phyloP scores from a whole-genome alignment of 1,140 invertebrate species.

The Vanessa tameamea region DNA sequence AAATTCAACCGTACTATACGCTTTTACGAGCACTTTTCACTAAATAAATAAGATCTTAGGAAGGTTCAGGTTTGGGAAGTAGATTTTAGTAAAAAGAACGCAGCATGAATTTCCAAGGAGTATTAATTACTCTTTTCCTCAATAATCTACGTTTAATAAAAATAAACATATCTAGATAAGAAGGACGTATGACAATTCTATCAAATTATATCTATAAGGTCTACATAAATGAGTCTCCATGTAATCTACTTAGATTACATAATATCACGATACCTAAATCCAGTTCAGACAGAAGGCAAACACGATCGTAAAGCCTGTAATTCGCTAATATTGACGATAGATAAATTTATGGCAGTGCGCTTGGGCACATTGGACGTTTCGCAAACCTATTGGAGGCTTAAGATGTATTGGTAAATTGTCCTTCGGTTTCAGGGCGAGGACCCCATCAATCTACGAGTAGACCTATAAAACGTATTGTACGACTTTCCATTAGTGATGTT shows the following conservation, averaged over 20 bases:
- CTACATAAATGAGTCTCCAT: neutral
- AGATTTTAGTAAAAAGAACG: too few relatives aligned
- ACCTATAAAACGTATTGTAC: neutral
- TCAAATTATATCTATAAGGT: too few relatives aligned
- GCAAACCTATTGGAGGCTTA: slow-evolving; percentile 13
- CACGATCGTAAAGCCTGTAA: slow-evolving; percentile 23
- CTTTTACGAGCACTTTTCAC: too few relatives aligned
- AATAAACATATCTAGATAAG: too few relatives aligned
- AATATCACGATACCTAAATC: neutral
- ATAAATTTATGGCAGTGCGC: slow-evolving; percentile 25
- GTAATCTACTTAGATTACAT: neutral
- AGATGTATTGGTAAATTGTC: slow-evolving; percentile 15
- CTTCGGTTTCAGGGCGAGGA: neutral
- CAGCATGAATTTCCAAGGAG: too few relatives aligned
- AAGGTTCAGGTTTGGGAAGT: too few relatives aligned
- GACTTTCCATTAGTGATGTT: neutral
- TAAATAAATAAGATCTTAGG: too few relatives aligned
- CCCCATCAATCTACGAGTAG: neutral
- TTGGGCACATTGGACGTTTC: neutral
- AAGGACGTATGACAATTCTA: too few relatives aligned
- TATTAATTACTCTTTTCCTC: too few relatives aligned
- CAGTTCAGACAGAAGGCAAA: slow-evolving; percentile 11
- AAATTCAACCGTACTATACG: too few relatives aligned
- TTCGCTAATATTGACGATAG: slow-evolving; percentile 29
- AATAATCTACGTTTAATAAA: too few relatives aligned